Evolutionary conservation across 2,888 invertebrate genomes (phyloP).

Genomic region (Agapostemon virescens): DNA sequence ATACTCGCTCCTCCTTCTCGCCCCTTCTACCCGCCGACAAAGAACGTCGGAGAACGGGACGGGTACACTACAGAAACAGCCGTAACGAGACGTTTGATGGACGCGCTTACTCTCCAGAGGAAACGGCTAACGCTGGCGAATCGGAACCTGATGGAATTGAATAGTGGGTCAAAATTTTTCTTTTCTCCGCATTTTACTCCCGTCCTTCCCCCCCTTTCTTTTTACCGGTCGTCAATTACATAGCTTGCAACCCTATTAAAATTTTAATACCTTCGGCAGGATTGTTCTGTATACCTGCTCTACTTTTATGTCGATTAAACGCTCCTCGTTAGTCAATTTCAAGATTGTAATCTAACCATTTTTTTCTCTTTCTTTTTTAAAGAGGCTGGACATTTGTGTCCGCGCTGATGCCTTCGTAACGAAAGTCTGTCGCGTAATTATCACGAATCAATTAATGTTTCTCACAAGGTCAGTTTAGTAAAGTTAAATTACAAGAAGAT

Average conservation of each 20-base stretch:
- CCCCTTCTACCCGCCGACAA: not conserved
- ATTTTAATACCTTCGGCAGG: constrained; percentile 57
- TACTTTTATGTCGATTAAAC: constrained; percentile 27
- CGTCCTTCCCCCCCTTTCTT: constrained; percentile 16
- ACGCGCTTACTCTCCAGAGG: constrained; percentile 78
- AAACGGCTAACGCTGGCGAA: constrained; percentile 57
- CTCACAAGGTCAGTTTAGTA: too few species aligned
- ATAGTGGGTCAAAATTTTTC: constrained; percentile 70
- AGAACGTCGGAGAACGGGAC: constrained; percentile 52
- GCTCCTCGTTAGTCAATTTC: constrained; percentile 20
- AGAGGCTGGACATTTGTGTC: not conserved
- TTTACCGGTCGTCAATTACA: constrained; percentile 52
- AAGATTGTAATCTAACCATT: not conserved
- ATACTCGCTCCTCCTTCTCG: constrained; percentile 40
- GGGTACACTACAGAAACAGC: constrained; percentile 50
- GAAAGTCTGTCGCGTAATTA: too few species aligned
- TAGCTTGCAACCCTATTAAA: constrained; percentile 51
- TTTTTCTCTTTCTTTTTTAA: not conserved
- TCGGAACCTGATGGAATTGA: constrained; percentile 70
- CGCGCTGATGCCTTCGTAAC: not conserved
- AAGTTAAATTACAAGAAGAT: too few species aligned
- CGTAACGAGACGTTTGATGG: constrained; percentile 79
- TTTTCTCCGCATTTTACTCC: constrained; percentile 35
- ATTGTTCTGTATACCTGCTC: constrained; percentile 1
- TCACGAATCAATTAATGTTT: too few species aligned